phyloP scores from a whole-genome alignment of 2,797 vertebrate genomes.

The Varecia variegata region DNA sequence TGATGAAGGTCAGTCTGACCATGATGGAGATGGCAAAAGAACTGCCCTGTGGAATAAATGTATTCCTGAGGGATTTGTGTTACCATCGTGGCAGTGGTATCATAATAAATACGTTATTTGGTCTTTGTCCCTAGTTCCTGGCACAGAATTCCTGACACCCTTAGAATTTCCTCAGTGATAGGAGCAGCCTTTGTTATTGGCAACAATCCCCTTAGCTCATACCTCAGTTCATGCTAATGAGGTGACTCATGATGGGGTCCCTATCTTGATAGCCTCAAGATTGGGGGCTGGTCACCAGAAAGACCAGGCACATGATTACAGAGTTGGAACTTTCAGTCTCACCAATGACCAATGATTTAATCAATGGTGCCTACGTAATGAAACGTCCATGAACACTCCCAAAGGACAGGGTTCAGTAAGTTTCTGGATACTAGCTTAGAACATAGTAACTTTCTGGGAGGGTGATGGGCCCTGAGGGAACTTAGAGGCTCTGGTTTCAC shows the following conservation, averaged over 20 bases:
- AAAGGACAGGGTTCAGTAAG: background rate
- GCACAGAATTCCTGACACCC: background rate
- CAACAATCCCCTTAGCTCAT: background rate
- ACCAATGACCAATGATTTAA: background rate
- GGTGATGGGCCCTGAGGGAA: background rate
- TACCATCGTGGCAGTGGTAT: background rate
- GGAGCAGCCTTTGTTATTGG: background rate
- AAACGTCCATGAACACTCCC: background rate
- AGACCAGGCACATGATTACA: background rate
- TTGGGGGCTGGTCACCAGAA: background rate
- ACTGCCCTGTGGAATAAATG: background rate
- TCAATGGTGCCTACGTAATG: background rate
- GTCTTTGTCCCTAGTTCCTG: background rate
- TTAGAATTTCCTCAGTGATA: background rate
- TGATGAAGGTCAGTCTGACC: background rate
- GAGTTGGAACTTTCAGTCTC: background rate
- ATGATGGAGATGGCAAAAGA: background rate
- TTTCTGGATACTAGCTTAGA: background rate
- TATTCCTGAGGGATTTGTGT: background rate
- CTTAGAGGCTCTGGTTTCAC: background rate
- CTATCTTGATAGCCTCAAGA: background rate
- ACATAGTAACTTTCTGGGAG: background rate
- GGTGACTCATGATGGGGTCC: background rate
- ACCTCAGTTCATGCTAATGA: background rate
- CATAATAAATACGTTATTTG: background rate